Evolutionary conservation across 2,797 vertebrate genomes (phyloP), one percentile per base, ranked within the genome.

Genomic region (Mormyrus proboscirostris): DNA sequence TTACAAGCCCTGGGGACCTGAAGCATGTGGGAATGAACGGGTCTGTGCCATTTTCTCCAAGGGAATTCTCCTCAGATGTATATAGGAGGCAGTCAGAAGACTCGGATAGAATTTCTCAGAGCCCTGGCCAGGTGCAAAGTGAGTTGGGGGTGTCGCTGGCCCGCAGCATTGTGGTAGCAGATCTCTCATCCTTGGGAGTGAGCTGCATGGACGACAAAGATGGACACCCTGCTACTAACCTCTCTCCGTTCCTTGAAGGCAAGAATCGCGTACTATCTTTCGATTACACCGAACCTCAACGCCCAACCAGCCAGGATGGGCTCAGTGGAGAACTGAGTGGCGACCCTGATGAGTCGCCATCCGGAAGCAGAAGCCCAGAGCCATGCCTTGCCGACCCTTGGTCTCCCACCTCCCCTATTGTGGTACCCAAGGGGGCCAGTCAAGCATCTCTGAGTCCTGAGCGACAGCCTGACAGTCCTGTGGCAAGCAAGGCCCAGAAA

Each of bases 211-310:
- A 88, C 0, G 76, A 76, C 12, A 47, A 91, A 69, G 55, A 62
- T 22, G 33, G 55, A 6, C 33, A 90, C 83, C 47, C 76, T 8
- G 25, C 79, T 62, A 8, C 49, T 44, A 29, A 16, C 1, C 33
- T 50, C 49, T 55, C 90, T 25, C 88, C 92, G 79, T 90, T 89
- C 25, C 90, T 88, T 44, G 93, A 93, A 89, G 92, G 90, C n/a
- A 94, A 92, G 79, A 92, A 91, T 86, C 90, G 91, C 57, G 93
- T 89, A 2, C 90, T 93, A 2, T 94, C 93, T 2, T 94, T 94
- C 55, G 93, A 94, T 90, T 94, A 94, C 90, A 93, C 92, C 0
- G 93, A 94, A 89, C 90, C 91, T 4, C 90, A 91, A n/a, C 88
- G 89, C n/a, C 90, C 89, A n/a, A 84, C 69, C 69, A 87, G 87